A percentile compares a stretch with the other conserved stretches of the same genome.
phyloP scores from a whole-genome alignment of 2,797 vertebrate species.

The Fistularia commersonii region DNA sequence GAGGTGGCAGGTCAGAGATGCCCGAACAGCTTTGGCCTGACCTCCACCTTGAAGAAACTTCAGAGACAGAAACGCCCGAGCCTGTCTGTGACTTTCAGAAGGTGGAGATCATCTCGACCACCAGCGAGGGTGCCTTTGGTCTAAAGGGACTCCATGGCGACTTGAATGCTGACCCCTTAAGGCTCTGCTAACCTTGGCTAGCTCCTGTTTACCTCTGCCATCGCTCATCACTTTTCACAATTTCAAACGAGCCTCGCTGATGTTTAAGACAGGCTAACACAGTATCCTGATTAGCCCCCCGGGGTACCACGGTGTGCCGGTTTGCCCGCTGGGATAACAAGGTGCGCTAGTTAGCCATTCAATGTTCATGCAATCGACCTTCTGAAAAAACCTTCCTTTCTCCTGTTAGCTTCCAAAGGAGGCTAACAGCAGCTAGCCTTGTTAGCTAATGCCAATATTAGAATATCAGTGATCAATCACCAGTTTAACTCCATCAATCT shows the following conservation, averaged over 20 bases:
- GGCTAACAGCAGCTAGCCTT: constrained; percentile 12
- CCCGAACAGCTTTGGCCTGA: not conserved
- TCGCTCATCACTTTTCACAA: not conserved
- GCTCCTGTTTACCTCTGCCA: constrained; percentile 7
- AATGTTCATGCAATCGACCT: not conserved
- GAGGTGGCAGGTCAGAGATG: not conserved
- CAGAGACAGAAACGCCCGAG: no score
- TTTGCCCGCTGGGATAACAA: constrained; percentile 29
- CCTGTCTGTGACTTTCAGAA: no score
- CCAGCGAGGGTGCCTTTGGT: no score
- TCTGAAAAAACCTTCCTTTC: no score
- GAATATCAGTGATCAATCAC: constrained; percentile 6
- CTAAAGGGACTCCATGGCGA: constrained; percentile 1
- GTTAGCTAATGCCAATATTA: constrained; percentile 15
- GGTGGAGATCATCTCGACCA: no score
- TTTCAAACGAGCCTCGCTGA: constrained; percentile 7
- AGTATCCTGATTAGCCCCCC: not conserved
- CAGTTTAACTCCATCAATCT: not conserved
- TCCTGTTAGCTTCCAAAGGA: not conserved
- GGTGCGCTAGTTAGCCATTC: not conserved
- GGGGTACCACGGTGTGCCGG: constrained; percentile 3
- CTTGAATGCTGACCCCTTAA: constrained; percentile 9
- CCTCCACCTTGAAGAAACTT: no score
- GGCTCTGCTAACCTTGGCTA: constrained; percentile 13
- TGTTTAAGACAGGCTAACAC: constrained; percentile 18